Conservation (phyloP, 2,113 vertebrate species). For the Pygoscelis adeliae region DNA sequence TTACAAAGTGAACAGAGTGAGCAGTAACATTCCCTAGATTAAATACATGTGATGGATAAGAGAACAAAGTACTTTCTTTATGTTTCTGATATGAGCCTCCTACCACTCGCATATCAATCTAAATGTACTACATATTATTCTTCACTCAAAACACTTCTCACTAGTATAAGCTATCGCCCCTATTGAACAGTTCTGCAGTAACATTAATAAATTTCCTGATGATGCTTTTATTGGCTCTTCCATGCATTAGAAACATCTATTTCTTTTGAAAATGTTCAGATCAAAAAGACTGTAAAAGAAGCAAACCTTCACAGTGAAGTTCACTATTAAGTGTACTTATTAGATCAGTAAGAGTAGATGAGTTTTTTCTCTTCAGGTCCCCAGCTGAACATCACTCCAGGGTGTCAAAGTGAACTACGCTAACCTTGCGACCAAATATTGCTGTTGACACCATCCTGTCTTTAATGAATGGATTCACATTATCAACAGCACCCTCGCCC, state of each 20-base stretch:
- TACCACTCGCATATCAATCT: conserved; percentile 56
- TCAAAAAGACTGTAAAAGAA: conserved; percentile 22
- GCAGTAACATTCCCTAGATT: conserved; percentile 59
- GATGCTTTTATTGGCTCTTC: conserved; percentile 67
- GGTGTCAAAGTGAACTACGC: not conserved
- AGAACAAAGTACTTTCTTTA: conserved; percentile 66
- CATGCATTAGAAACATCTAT: conserved; percentile 58
- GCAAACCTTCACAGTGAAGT: not conserved
- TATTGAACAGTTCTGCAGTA: conserved; percentile 38
- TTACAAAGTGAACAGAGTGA: conserved; percentile 58
- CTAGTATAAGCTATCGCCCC: conserved; percentile 6
- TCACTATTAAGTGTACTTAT: not conserved
- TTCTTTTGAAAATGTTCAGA: conserved; percentile 23
- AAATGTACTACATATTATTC: conserved; percentile 53
- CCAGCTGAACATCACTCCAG: not conserved
- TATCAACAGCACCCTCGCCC: not conserved
- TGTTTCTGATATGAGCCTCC: conserved; percentile 51
- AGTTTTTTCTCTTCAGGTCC: not conserved
- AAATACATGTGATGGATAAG: conserved; percentile 71
- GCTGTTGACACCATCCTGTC: not conserved
- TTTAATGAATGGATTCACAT: not conserved
- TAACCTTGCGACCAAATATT: not conserved
- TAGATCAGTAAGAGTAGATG: not conserved
- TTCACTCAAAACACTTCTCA: conserved; percentile 56
- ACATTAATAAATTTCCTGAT: conserved; percentile 70